Evolutionary conservation across 2,113 vertebrate species (phyloP), one percentile per base, ranked within the genome.

Genomic region (Suncus etruscus): DNA sequence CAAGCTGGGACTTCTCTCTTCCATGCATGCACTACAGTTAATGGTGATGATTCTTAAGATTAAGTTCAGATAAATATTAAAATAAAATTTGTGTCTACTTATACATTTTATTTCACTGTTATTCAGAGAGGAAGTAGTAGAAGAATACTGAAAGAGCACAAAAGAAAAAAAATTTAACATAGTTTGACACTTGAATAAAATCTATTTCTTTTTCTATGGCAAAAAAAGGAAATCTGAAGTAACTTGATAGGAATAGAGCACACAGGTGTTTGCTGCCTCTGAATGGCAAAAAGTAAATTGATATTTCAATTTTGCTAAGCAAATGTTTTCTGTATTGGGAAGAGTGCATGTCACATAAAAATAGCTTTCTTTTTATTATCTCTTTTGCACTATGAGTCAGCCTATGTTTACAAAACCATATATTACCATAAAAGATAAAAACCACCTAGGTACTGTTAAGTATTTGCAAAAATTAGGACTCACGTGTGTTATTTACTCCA

Each of bases 31-130:
- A 39, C 39, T 39, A 39, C 39, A 39, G 39, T 39, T 39, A 39
- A 39, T 39, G 39, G 39, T 39, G 39, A 39, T 39, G 39, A 39
- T 39, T 39, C 39, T 39, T 39, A 39, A 39, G 39, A 39, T 39
- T 5, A 39, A 39, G 39, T 39, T 39, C 39, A 39, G 39, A 39
- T 39, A 39, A 39, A 39, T 31, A 27, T 48, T 74, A 91, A 73
- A 22, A 87, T 32, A 8, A 14, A 29, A 45, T 29, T 14, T 65
- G 47, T 58, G 45, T 51, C 25, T 12, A 27, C 32, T 66, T 47
- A 82, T 4, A 58, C 16, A 76, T 75, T 75, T 31, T 72, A 83
- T 50, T 66, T 92, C 47, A 89, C 77, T 32, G 54, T 39, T 32
- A 32, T 48, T 27, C n/a, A 74, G 6, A 93, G 8, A 74, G 20